Evolutionary conservation across 2,888 invertebrate genomes (phyloP), one percentile per base, ranked within the genome.

Genomic region (Lepidocyrtoides sp.): DNA sequence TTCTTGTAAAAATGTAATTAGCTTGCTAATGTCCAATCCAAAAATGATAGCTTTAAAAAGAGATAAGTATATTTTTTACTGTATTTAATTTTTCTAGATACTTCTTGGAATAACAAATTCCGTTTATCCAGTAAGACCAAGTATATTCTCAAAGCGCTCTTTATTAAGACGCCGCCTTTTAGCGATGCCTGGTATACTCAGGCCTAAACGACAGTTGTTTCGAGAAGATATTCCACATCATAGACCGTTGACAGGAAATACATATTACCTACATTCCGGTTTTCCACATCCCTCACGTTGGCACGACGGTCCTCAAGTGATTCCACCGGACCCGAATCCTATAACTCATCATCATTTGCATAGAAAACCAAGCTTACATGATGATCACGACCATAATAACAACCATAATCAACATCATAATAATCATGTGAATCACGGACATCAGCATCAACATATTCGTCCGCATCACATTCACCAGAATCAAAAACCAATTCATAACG

Each of bases 251-350:
- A 86, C 91, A 29, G 94, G 94, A 63, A 93, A 92, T 32, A 81
- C 84, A 0, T 94, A 94, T 66, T 91, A 92, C 23, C 75, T 72
- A 14, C 93, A 93, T 41, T 92, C 92, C 7, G 94, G 94, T 0
- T 94, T 93, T 77, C 94, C 94, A 8, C 94, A 93, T 85, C 94
- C 94, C 0, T 93, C 93, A 2, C 72, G 94, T 10, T 94, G 92
- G 91, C 85, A 91, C n/a, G 91, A 93, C n/a, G 88, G 92, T 4
- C 57, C 84, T 0, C 90, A 83, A 66, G 57, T 36, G 63, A 87
- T 91, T 2, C 85, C 44, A n/a, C 93, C 93, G 4, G 89, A 92
- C 54, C 92, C 92, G 3, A 60, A 82, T 54, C 87, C 84, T 2
- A 75, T 89, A 17, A 86, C 91, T n/a, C 84, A 89, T 79, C 91